A percentile compares a stretch with the other conserved stretches of the same genome.
Evolutionary conservation across 2,888 invertebrate species (phyloP).

Genomic region (Drosophila gaucha): DNA sequence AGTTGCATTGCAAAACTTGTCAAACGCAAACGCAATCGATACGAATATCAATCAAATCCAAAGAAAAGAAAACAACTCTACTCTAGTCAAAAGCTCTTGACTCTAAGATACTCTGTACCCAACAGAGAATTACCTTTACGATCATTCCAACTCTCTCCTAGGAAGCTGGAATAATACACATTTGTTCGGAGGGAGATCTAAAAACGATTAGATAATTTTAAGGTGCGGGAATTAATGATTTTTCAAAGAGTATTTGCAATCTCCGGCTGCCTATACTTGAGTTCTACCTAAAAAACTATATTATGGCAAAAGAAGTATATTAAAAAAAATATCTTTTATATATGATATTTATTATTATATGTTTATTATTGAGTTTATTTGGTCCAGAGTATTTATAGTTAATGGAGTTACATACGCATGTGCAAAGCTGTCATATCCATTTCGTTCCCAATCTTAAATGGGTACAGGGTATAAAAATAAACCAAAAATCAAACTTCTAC

Average conservation of each 20-base stretch:
- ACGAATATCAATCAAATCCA: slow-evolving; percentile 80
- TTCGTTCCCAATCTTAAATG: background rate
- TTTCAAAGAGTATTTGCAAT: too few relatives aligned
- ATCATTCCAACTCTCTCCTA: too few relatives aligned
- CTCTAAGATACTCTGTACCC: background rate
- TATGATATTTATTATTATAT: too few relatives aligned
- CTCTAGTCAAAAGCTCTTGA: background rate
- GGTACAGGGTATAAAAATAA: background rate
- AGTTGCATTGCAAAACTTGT: slow-evolving; percentile 77
- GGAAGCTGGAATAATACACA: background rate
- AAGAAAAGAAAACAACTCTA: slow-evolving; percentile 39
- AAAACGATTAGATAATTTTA: too few relatives aligned
- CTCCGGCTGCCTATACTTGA: too few relatives aligned
- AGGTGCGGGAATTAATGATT: too few relatives aligned
- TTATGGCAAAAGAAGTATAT: too few relatives aligned
- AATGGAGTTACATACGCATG: background rate
- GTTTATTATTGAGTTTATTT: too few relatives aligned
- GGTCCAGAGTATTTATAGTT: background rate
- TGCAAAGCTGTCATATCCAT: background rate
- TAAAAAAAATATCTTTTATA: too few relatives aligned
- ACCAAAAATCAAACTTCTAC: slow-evolving; percentile 41
- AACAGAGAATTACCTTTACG: too few relatives aligned
- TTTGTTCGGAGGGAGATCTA: background rate
- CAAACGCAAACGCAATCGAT: slow-evolving; percentile 82
- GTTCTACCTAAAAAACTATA: too few relatives aligned